Evolutionary conservation across 2,797 vertebrate genomes (phyloP).

Genomic region (Furcifer pardalis): DNA sequence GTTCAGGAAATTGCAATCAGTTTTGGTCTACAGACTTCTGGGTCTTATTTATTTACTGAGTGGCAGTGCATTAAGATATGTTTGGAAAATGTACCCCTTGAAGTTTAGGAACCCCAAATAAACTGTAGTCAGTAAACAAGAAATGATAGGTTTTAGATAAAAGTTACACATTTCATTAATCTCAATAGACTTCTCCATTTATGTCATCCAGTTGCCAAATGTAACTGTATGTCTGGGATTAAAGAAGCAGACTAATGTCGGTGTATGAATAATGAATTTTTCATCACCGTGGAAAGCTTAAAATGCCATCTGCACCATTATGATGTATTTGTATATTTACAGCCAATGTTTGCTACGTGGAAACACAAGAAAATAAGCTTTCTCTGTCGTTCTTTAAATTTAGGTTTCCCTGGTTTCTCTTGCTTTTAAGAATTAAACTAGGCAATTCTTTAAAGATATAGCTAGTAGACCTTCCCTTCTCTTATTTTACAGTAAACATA

Average conservation of each 20-base stretch:
- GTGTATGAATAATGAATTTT: constrained; percentile 59
- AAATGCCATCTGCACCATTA: constrained; percentile 46
- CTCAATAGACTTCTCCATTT: constrained; percentile 37
- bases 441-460: background rate
- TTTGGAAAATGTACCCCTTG: background rate
- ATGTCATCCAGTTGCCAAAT: constrained; percentile 55
- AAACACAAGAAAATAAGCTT: constrained; percentile 17
- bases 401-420: background rate
- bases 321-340: constrained; percentile 25
- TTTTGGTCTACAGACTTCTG: background rate
- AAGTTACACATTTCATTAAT: constrained; percentile 42
- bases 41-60: background rate
- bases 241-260: constrained; percentile 48
- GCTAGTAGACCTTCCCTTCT: background rate
- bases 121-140: constrained; percentile 5
- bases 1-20: background rate
- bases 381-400: background rate
- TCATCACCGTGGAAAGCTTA: constrained; percentile 24
- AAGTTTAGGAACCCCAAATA: background rate
- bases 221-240: constrained; percentile 44
- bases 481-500: background rate
- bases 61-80: background rate
- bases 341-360: constrained; percentile 3
- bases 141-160: constrained; percentile 26
- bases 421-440: background rate